Evolutionary conservation across 2,888 invertebrate genomes (phyloP), one percentile per base, ranked within the genome.

Genomic region (Dasypogon diadema): DNA sequence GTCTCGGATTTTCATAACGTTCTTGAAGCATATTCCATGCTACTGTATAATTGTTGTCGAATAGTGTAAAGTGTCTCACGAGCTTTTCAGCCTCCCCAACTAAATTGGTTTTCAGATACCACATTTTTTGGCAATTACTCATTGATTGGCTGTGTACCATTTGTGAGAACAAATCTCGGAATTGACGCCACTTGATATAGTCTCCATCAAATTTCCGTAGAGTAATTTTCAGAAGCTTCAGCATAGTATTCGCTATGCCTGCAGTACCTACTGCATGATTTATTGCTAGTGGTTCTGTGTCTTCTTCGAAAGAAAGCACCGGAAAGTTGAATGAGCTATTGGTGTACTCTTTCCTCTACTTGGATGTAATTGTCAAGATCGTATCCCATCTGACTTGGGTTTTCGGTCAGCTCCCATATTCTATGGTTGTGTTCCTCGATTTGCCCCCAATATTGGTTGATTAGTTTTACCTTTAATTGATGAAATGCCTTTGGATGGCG

Each of bases 101-200:
- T 3, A 76, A 46, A 46, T 63, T 68, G 1, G 72, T 76, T 58
- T 76, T 76, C 16, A 76, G 75, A 34, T 78, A 78, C 68, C 76
- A 75, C 56, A 76, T 73, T 26, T 76, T 76, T 51, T 75, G 78
- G 30, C 26, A 46, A 24, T 42, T 76, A 1, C 48, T 14, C 37
- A 78, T 54, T 18, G 55, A 21, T 21, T 75, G 54, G 46, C 63
- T 65, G 48, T 68, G 16, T 5, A 75, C 54, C 56, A 65, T 73
- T 58, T 78, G 76, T 1, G 56, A 48, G 14, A 76, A 76, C 8
- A 76, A 12, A 55, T 76, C 75, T 30, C 48, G 51, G 14, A 76
- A 75, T 74, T 70, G 76, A 16, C 60, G 30, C 77, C 72, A 76
- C 18, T 75, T 72, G n/a, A 75, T 3, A 12, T 60, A 70, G 24